Evolutionary conservation across 2,888 invertebrate genomes (phyloP), one percentile per base, ranked within the genome.

Genomic region (Malthinus seriepunctatus): DNA sequence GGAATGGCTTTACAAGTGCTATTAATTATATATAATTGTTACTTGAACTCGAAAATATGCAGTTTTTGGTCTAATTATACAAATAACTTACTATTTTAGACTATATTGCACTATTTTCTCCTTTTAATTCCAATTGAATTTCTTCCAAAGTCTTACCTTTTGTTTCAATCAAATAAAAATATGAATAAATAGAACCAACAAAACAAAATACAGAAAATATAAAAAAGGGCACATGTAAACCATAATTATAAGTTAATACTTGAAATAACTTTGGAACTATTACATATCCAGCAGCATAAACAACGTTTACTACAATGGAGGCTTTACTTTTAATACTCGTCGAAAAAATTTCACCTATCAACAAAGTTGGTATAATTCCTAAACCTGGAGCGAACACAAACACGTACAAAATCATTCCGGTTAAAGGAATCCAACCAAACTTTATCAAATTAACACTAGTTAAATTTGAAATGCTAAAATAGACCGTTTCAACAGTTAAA

Each of bases 271-370:
- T 72, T 3, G 72, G 69, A 3, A 63, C 54, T 8, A 64, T 35
- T 35, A 67, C 63, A 8, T 70, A 56, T 11, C 63, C 56, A 2
- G 66, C 1, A n/a, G 70, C 71, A 44, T 71, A 67, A 32, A 67
- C 63, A 32, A 73, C 62, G 52, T 69, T 71, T 15, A 70, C 48
- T 5, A 71, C 14, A 7, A 63, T 60, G 23, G 72, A 56, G 8
- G 67, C 74, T 65, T 74, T 72, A 1, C 62, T 63, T 63, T 73
- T 75, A n/a, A 75, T 71, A 61, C 69, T 60, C 8, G 72, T 66
- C 5, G 72, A 69, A 50, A 73, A 73, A n/a, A 73, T 49, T 60
- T 73, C 73, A 0, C 72, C 71, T 14, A 69, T 37, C 65, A 73
- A 68, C 38, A 74, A 62, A 34, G 69, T 69, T 1, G 75, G 74